Evolutionary conservation across 2,797 vertebrate species (phyloP).

Genomic region (Nannoperca obscura): DNA sequence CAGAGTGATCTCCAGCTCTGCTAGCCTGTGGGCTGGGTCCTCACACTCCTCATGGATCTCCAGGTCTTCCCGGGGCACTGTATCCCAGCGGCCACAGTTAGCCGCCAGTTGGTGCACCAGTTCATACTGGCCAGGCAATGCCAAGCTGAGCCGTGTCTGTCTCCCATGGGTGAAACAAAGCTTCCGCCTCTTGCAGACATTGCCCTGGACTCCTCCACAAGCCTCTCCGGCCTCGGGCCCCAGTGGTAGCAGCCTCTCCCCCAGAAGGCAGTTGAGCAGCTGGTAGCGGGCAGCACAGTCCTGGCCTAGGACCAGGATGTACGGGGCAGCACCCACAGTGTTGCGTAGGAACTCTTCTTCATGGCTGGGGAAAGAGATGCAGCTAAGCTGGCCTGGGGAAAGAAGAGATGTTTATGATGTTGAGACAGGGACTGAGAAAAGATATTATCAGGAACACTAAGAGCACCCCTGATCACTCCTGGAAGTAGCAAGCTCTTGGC

Average conservation of each 20-base stretch:
- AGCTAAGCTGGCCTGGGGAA: conserved; percentile 87
- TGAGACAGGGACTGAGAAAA: neutral
- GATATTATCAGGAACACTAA: neutral
- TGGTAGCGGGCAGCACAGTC: conserved; percentile 91
- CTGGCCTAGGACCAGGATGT: conserved; percentile 93
- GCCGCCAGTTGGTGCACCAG: conserved; percentile 93
- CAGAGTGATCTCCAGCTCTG: conserved; percentile 96
- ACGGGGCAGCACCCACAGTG: conserved; percentile 87
- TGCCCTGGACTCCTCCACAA: conserved; percentile 82
- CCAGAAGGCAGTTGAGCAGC: conserved; percentile 93
- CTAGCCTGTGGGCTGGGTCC: conserved; percentile 91
- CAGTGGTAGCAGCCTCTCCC: conserved; percentile 90
- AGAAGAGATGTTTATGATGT: neutral
- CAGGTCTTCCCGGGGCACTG: conserved; percentile 93
- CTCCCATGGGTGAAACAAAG: conserved; percentile 93
- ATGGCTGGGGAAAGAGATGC: conserved; percentile 90
- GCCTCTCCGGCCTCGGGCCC: conserved; percentile 78
- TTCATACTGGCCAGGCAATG: conserved; percentile 95
- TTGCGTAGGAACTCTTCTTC: conserved; percentile 94
- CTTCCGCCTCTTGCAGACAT: conserved; percentile 89
- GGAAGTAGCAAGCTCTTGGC: neutral
- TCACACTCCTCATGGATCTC: conserved; percentile 90
- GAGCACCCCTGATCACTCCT: neutral
- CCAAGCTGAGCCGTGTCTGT: conserved; percentile 91
- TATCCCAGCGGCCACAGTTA: conserved; percentile 94